Evolutionary conservation across 2,888 invertebrate genomes (phyloP).

Genomic region (Oithona nana): DNA sequence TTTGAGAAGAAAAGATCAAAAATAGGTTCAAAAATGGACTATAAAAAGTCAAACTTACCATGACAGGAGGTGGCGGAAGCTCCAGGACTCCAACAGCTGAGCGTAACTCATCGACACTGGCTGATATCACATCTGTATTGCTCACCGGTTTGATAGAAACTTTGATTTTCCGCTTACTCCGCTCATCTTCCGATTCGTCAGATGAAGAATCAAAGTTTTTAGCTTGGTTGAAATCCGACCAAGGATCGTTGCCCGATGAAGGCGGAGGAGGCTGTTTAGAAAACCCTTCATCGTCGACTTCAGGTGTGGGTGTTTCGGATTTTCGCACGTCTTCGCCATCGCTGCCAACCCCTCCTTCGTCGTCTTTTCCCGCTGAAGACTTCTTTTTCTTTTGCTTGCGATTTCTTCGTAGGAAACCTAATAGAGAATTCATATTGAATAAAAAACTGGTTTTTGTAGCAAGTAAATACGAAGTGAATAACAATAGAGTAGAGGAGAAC

Average conservation of each 20-base stretch:
- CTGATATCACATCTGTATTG: conserved; percentile 41
- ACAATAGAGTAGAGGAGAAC: too few species aligned
- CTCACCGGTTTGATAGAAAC: conserved; percentile 76
- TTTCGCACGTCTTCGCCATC: conserved; percentile 50
- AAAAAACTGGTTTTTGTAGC: too few species aligned
- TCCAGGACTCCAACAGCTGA: conserved; percentile 81
- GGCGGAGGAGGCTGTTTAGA: conserved; percentile 48
- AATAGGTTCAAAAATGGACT: too few species aligned
- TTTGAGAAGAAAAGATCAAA: not conserved
- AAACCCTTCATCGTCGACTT: conserved; percentile 84
- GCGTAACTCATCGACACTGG: conserved; percentile 82
- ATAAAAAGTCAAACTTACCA: conserved; percentile 13
- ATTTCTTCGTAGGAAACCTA: not conserved
- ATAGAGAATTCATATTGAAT: too few species aligned
- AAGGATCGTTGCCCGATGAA: conserved; percentile 8
- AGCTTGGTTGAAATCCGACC: conserved; percentile 35
- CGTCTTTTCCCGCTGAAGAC: conserved; percentile 20
- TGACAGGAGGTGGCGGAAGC: conserved; percentile 22
- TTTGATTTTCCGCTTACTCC: conserved; percentile 59
- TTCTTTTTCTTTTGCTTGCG: conserved; percentile 42
- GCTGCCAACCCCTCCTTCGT: conserved; percentile 26
- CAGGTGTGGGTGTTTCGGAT: conserved; percentile 42
- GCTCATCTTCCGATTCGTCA: conserved; percentile 65
- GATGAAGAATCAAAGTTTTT: conserved; percentile 76
- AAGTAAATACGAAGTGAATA: too few species aligned